phyloP scores from a whole-genome alignment of 1,140 invertebrate species.

The Belonocnema kinseyi region DNA sequence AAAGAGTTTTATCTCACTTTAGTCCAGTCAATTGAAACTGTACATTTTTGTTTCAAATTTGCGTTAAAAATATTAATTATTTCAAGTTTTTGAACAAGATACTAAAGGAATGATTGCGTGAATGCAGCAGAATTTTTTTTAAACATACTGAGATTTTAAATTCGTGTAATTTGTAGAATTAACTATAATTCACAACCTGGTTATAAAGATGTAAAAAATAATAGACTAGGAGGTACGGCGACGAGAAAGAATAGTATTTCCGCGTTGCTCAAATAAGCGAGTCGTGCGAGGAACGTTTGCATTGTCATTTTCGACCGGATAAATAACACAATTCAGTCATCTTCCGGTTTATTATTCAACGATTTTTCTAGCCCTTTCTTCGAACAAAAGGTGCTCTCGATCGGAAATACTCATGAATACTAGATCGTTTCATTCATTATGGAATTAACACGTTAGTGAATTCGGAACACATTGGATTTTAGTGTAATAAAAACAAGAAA shows the following conservation, averaged over 20 bases:
- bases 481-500: neutral
- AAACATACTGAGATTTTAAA: neutral
- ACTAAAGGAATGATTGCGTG: neutral
- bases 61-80: no score
- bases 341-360: slow-evolving; percentile 41
- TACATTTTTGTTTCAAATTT: no score
- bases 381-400: slow-evolving; percentile 10
- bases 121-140: neutral
- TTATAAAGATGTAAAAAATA: slow-evolving; percentile 26
- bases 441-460: neutral
- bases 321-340: slow-evolving; percentile 33
- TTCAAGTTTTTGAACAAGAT: neutral
- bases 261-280: slow-evolving; percentile 16
- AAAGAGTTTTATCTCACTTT: no score
- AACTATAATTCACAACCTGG: neutral
- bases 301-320: slow-evolving; percentile 37
- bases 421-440: neutral
- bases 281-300: slow-evolving; percentile 19
- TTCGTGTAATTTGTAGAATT: slow-evolving; percentile 14
- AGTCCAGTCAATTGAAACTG: no score
- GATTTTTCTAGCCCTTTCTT: slow-evolving; percentile 34
- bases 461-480: neutral
- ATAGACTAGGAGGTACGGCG: neutral
- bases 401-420: slow-evolving; percentile 11
- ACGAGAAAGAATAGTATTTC: slow-evolving; percentile 19